These are phyloP conservation scores for Fabriciana adippe DNA, from an alignment of 2,888 invertebrate genomes.

Conservation along the genomic window DNA sequence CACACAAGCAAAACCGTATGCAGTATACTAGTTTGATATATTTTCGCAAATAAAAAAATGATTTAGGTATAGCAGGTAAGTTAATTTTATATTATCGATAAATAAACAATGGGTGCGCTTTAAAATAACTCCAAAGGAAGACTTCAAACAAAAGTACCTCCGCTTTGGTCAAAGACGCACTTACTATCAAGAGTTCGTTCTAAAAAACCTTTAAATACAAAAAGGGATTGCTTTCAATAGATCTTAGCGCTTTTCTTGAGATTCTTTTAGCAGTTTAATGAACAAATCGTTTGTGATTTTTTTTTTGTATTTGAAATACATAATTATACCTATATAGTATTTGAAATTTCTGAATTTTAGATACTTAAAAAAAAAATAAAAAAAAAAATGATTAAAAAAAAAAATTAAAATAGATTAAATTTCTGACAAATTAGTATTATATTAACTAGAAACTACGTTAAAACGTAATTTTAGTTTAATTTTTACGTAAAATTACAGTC, in stretches of 20 bases:
- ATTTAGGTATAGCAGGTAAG: too few relatives aligned
- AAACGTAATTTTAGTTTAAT: too few relatives aligned
- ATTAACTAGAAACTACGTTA: too few relatives aligned
- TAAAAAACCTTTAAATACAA: constrained; percentile 29
- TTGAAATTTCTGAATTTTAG: too few relatives aligned
- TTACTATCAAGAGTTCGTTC: constrained; percentile 33
- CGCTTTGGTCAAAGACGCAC: constrained; percentile 33
- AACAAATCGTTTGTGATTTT: constrained; percentile 31
- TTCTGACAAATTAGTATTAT: too few relatives aligned
- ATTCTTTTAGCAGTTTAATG: constrained; percentile 27
- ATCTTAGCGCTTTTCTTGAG: constrained; percentile 31
- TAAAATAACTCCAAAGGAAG: constrained; percentile 22
- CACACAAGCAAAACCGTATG: too few relatives aligned
- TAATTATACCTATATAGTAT: background rate
- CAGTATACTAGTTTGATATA: too few relatives aligned
- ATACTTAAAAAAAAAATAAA: too few relatives aligned
- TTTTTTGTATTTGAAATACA: constrained; percentile 5
- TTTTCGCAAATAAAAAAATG: too few relatives aligned
- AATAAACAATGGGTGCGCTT: constrained; percentile 12
- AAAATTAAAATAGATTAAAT: too few relatives aligned
- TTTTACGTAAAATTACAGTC: too few relatives aligned
- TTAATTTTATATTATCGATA: background rate
- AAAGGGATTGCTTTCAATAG: constrained; percentile 36
- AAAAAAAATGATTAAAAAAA: too few relatives aligned
- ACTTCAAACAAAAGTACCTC: constrained; percentile 29